Conservation (phyloP, 2,888 invertebrate species). For the Conistra vaccinii region DNA sequence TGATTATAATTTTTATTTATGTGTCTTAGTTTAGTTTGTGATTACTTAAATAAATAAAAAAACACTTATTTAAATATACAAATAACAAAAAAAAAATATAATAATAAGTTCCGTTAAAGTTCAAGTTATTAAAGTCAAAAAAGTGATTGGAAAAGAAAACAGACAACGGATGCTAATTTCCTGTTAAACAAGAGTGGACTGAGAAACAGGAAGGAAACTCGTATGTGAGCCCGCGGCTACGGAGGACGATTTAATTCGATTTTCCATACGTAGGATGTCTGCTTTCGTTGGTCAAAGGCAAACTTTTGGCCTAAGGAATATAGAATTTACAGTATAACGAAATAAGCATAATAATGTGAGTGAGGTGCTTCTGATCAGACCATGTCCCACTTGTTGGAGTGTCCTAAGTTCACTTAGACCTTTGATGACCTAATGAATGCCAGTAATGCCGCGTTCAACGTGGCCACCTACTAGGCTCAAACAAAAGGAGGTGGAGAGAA, state of each 20-base stretch:
- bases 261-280: slow-evolving; percentile 3
- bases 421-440: background rate
- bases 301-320: background rate
- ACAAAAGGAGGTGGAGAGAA: too few species aligned
- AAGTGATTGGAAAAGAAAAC: background rate
- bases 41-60: too few species aligned
- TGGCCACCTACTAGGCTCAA: too few species aligned
- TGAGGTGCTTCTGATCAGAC: too few species aligned
- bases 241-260: slow-evolving; percentile 33
- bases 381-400: background rate
- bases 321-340: background rate
- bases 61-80: too few species aligned
- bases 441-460: background rate
- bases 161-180: slow-evolving; percentile 47
- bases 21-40: too few species aligned
- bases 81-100: too few species aligned
- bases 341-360: background rate
- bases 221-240: slow-evolving; percentile 19
- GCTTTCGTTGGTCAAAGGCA: background rate
- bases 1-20: too few species aligned
- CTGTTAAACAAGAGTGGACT: slow-evolving; percentile 10
- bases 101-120: background rate
- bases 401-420: background rate
- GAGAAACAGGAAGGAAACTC: slow-evolving; percentile 13
- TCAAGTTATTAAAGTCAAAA: background rate